phyloP scores from a whole-genome alignment of 2,797 vertebrate species.

The Hippoglossus hippoglossus region DNA sequence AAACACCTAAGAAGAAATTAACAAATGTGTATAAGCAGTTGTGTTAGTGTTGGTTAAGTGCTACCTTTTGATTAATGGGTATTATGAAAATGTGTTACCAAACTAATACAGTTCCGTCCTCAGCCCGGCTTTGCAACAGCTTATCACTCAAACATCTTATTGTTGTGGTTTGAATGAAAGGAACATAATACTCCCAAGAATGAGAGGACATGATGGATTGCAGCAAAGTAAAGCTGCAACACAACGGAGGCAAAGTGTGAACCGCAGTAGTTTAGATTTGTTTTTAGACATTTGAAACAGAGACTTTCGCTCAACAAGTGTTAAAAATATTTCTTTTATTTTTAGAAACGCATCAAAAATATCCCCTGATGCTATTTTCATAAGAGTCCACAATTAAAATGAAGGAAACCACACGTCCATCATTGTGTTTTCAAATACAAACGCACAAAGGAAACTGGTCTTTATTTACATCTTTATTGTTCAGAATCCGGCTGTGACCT shows the following conservation, averaged over 20 bases:
- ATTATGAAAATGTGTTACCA: background rate
- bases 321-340: slow-evolving; percentile 10
- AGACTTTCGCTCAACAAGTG: background rate
- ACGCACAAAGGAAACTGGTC: too few species aligned
- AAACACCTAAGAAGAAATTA: too few species aligned
- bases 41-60: background rate
- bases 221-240: slow-evolving; percentile 14
- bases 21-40: too few species aligned
- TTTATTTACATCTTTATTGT: too few species aligned
- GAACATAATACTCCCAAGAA: background rate
- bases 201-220: background rate
- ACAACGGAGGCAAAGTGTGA: background rate
- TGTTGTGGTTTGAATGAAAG: slow-evolving; percentile 5
- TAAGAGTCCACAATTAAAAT: too few species aligned
- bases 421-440: too few species aligned
- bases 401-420: too few species aligned
- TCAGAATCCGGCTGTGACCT: too few species aligned
- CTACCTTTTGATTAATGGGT: background rate
- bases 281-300: background rate
- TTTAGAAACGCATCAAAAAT: slow-evolving; percentile 15
- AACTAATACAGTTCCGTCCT: background rate
- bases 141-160: slow-evolving; percentile 1
- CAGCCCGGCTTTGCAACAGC: background rate
- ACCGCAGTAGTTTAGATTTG: too few species aligned
- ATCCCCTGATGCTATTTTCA: background rate